Evolutionary conservation across 92 coral and sea anemone genomes (phyloP), one percentile per base, ranked within the genome.

Genomic region (Porites divaricata): DNA sequence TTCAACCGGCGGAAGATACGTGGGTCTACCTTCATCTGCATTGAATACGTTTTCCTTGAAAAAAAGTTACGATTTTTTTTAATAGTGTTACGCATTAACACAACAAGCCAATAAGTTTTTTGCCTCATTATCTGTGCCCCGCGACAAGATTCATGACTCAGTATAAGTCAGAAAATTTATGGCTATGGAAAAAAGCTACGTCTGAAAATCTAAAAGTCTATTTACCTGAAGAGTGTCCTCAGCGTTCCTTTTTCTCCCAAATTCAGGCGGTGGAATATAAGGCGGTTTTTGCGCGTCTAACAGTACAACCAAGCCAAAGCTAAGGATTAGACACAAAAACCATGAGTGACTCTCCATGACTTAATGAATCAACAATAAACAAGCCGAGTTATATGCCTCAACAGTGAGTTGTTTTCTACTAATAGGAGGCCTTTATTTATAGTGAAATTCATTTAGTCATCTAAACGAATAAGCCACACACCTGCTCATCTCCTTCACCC

Each of bases 1-100:
- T 28, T 79, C 83, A 56, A 26, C 11, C 24, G 74, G 83, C 14
- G 74, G 83, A 66, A 79, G 52, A 19, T 64, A 79, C 12, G 72
- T 52, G 2, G 64, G 83, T 66, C 35, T 28, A 1, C 52, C 58
- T 19, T 52, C 28, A 19, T 13, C 35, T 10, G 63, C 62, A 2
- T 73, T 0, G 25, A 0, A 41, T 52, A 2, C 8, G 1, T 53
- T 54, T 58, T 6, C 45, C 77, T 73, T 9, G 13, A 53, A 52
- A 24, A 20, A 54, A 54, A 54, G 12, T 54, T 54, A 54, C 59
- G 16, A 15, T 11, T 11, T 8, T 54, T n/a, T 54, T 11, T 12
- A 15, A 11, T 11, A 54, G 12, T 54, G 12, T 11, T 54, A 15
- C 16, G 12, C 45, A 35, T 6, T 35, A 35, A 35, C 7, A 0